Evolutionary conservation across 2,888 invertebrate species (phyloP).

Genomic region (Ceriagrion tenellum): DNA sequence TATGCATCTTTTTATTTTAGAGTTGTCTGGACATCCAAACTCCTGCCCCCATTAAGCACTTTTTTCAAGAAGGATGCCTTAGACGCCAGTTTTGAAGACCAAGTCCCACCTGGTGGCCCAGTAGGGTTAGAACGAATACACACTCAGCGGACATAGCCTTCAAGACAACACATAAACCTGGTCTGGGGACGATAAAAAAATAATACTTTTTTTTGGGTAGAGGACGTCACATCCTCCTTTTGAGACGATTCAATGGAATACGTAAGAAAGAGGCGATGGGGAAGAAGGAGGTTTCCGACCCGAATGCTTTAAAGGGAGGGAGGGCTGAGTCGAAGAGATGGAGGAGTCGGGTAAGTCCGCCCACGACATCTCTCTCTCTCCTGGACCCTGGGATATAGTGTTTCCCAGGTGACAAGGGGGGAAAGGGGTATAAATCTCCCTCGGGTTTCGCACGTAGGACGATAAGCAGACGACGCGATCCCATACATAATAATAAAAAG

Average conservation of each 20-base stretch:
- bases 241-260: conserved; percentile 11
- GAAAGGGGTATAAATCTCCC: conserved; percentile 26
- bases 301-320: neutral
- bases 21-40: too few species aligned
- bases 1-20: too few species aligned
- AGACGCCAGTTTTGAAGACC: neutral
- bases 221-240: neutral
- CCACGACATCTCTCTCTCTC: neutral
- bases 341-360: neutral
- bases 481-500: conserved; percentile 60
- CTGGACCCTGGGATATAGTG: conserved; percentile 6
- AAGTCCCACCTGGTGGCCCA: neutral
- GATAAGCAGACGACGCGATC: conserved; percentile 24
- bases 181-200: neutral
- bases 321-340: neutral
- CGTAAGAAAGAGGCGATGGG: neutral
- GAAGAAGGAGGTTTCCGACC: neutral
- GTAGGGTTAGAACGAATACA: neutral
- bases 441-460: conserved; percentile 12
- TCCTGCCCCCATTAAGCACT: too few species aligned
- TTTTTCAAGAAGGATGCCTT: neutral
- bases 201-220: neutral
- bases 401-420: conserved; percentile 36
- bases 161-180: neutral
- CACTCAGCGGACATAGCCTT: neutral